Evolutionary conservation across 2,888 invertebrate genomes (phyloP), one percentile per base, ranked within the genome.

Genomic region (Philereme vetulata): DNA sequence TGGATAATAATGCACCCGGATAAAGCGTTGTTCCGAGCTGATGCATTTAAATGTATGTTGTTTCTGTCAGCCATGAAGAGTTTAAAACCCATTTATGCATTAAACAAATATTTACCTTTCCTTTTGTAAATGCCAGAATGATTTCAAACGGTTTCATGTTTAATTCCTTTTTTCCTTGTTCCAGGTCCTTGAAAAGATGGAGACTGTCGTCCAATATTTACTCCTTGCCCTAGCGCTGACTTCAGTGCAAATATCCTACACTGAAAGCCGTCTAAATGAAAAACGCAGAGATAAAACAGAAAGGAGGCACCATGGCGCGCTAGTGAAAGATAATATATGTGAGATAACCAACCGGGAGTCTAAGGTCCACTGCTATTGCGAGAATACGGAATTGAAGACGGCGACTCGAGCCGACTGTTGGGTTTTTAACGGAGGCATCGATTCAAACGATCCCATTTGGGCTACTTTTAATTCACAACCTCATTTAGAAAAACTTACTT

Each of bases 331-430:
- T 78, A 94, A 94, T 81, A 90, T 94, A 72, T 94, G 94, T 79
- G 93, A 93, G 76, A 92, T 93, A 72, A 88, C 93, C 50, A 88
- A 88, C 65, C 85, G 89, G 65, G 90, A 93, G 56, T 88, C 93
- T 2, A 94, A 94, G 74, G 90, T 95, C 49, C 94, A 93, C 74
- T 96, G 96, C 81, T 94, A 94, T 75, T 96, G 96, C 81, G 93
- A 94, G 72, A 93, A 88, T 51, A 91, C 92, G 32, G 92, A 92
- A 61, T 78, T 88, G n/a, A 86, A 84, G 73, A 85, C 87, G 7
- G 95, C 95, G 0, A 94, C 94, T 8, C 94, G 94, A 65, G 96
- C 95, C 4, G 96, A 95, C 75, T 97, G 97, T 75, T 95, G 95
- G 94, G 94, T 97, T n/a, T 95, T 96, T 81, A 94, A 94, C 60